Percentiles rank a stretch among this genome's conserved stretches.
Conservation (phyloP, 64 coral and sea anemone species). For the Trachythela sp. region DNA sequence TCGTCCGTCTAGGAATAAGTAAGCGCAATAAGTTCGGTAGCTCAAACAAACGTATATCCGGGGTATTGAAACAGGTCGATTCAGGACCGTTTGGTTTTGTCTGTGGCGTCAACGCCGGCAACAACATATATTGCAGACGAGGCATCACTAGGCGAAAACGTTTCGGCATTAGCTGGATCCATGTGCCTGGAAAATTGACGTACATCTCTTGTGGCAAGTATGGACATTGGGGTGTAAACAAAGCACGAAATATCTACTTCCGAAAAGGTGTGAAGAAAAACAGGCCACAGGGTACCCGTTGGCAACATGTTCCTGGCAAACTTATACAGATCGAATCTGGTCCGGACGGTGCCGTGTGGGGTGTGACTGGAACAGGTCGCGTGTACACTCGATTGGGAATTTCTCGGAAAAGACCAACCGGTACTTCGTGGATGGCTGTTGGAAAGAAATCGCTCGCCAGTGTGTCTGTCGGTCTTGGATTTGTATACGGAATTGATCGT, state of each 20-base stretch:
- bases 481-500: background rate
- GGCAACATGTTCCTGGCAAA: background rate
- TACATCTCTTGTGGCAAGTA: conserved; percentile 30
- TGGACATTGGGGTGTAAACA: conserved; percentile 14
- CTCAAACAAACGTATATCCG: background rate
- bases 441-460: background rate
- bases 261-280: background rate
- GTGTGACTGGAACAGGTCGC: background rate
- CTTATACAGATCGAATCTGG: conserved; percentile 28
- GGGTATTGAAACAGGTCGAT: background rate
- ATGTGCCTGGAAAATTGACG: background rate
- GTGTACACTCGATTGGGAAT: conserved; percentile 12
- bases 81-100: conserved; percentile 23
- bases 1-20: background rate
- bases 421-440: conserved; percentile 2
- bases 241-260: background rate
- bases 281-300: conserved; percentile 13
- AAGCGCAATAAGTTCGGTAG: too few species aligned
- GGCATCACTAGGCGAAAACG: background rate
- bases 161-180: background rate
- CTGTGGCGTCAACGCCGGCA: background rate
- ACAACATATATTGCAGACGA: background rate
- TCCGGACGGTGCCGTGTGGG: conserved; percentile 25
- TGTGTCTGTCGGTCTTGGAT: background rate
- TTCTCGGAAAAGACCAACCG: background rate